These are phyloP conservation scores for Diglossa cyanea DNA, from an alignment of 2,797 vertebrate species.

Conservation along the genomic window DNA sequence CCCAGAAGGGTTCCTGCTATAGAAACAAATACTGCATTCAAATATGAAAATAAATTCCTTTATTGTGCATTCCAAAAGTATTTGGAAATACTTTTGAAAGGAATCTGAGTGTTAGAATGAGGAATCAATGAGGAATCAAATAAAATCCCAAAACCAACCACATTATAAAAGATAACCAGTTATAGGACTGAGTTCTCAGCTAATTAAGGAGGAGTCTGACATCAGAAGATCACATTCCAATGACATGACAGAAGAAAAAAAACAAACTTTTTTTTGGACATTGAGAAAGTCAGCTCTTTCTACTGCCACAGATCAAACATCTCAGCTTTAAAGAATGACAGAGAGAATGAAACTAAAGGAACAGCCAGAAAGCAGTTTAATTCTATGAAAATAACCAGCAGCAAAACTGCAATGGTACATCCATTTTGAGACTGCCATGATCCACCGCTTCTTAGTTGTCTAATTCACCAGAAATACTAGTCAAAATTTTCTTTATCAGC, in stretches of 20 bases:
- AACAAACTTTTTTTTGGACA: background rate
- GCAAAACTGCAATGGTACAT: background rate
- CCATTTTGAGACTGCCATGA: background rate
- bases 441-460: background rate
- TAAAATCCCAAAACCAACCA: background rate
- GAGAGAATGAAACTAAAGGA: slow-evolving; percentile 10
- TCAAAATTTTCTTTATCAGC: background rate
- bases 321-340: background rate
- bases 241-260: background rate
- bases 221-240: background rate
- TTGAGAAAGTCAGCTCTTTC: background rate
- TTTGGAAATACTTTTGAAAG: background rate
- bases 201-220: background rate
- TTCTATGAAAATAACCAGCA: background rate
- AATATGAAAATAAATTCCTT: background rate
- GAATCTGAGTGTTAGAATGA: background rate
- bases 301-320: background rate
- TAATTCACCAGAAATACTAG: background rate
- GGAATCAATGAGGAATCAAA: background rate
- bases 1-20: background rate
- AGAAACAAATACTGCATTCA: background rate
- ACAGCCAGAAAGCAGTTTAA: background rate
- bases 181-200: background rate
- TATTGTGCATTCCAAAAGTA: background rate
- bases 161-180: background rate